Evolutionary conservation across 2,888 invertebrate species (phyloP).

Genomic region (Ectropis crepuscularia): DNA sequence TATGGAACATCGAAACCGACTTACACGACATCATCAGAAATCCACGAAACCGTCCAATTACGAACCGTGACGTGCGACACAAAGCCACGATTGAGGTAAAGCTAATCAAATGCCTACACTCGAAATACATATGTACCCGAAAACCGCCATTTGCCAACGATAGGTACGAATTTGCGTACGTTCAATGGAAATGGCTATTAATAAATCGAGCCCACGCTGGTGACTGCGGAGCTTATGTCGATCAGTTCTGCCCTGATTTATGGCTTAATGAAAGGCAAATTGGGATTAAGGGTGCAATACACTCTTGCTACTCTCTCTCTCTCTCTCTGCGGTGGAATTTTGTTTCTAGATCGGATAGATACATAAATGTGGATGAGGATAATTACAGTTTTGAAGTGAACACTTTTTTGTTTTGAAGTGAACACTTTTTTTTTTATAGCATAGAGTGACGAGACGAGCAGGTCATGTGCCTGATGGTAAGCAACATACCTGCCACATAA

Average conservation of each 20-base stretch:
- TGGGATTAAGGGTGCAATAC: conserved; percentile 17
- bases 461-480: too few relatives aligned
- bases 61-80: conserved; percentile 10
- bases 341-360: background rate
- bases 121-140: conserved; percentile 4
- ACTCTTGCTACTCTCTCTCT: conserved; percentile 3
- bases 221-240: conserved; percentile 19
- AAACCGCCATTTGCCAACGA: conserved; percentile 17
- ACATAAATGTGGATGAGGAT: too few relatives aligned
- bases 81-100: conserved; percentile 15
- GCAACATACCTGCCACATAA: too few relatives aligned
- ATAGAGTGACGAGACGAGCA: too few relatives aligned
- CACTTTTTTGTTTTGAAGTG: too few relatives aligned
- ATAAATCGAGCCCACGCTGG: conserved; percentile 27
- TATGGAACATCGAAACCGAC: background rate
- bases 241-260: conserved; percentile 29
- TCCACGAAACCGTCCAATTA: conserved; percentile 10
- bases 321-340: background rate
- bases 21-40: background rate
- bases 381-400: too few relatives aligned
- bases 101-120: conserved; percentile 16
- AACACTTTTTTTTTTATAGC: too few relatives aligned
- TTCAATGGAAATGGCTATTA: conserved; percentile 25
- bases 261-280: conserved; percentile 29
- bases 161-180: conserved; percentile 22